These are phyloP conservation scores for Ibycter americanus DNA, from an alignment of 2,797 vertebrate genomes.

Conservation along the genomic window DNA sequence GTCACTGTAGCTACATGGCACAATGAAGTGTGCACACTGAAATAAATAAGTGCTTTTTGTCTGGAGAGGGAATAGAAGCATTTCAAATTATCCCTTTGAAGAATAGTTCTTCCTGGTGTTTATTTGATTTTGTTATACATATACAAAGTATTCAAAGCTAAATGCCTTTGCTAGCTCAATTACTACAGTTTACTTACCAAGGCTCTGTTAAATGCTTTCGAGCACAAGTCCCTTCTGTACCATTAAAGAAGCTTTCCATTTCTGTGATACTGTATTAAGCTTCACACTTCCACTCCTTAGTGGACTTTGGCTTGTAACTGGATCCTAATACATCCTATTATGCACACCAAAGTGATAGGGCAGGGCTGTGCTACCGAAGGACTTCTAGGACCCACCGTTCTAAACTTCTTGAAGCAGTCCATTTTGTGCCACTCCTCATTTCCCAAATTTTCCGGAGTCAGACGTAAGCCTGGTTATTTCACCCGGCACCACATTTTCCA, in stretches of 20 bases:
- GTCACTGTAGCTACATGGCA: not conserved
- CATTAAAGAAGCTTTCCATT: constrained; percentile 65
- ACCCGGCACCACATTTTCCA: not conserved
- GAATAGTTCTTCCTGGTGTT: constrained; percentile 32
- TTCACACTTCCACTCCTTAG: constrained; percentile 51
- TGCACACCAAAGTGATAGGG: not conserved
- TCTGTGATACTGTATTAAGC: constrained; percentile 61
- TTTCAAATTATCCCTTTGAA: constrained; percentile 47
- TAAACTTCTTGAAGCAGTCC: not conserved
- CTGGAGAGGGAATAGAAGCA: not conserved
- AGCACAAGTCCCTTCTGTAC: constrained; percentile 46
- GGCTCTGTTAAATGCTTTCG: constrained; percentile 51
- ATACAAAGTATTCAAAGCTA: constrained; percentile 44
- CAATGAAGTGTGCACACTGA: not conserved
- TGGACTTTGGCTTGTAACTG: constrained; percentile 49
- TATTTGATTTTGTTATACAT: constrained; percentile 61
- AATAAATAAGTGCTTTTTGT: constrained; percentile 16
- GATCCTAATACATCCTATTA: constrained; percentile 36
- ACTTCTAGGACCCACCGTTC: not conserved
- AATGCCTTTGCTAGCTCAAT: constrained; percentile 50
- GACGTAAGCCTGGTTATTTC: not conserved
- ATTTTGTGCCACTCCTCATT: not conserved
- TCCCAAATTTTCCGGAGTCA: not conserved
- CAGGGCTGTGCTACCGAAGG: not conserved
- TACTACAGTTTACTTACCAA: constrained; percentile 57